A percentile compares a stretch with the other conserved stretches of the same genome.
These are phyloP conservation scores for Tarsius wallacei DNA, from an alignment of 2,797 vertebrate genomes.

Conservation along the genomic window DNA sequence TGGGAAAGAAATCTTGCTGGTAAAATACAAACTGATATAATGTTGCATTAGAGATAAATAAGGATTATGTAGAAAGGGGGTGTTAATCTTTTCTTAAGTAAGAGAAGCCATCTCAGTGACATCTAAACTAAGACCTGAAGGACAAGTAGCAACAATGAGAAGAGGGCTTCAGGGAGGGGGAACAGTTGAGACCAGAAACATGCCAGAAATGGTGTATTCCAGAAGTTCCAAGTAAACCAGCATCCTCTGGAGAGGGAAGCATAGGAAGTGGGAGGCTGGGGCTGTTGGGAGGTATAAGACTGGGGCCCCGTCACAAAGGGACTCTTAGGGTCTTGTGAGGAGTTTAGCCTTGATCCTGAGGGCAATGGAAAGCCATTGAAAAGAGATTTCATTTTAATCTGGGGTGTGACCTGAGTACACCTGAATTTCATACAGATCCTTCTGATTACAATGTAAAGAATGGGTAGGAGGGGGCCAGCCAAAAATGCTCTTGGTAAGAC, in stretches of 20 bases:
- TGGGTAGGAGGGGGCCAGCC: background rate
- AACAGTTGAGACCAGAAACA: background rate
- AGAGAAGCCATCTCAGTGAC: background rate
- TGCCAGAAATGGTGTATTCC: background rate
- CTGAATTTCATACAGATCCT: background rate
- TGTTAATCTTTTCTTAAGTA: background rate
- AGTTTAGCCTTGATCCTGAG: background rate
- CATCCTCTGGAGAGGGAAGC: background rate
- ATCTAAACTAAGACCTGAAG: background rate
- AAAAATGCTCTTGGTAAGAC: background rate
- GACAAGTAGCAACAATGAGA: background rate
- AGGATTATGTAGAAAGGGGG: background rate
- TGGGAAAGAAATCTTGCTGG: background rate
- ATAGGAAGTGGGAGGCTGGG: background rate
- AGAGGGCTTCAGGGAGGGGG: background rate
- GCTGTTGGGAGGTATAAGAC: no score
- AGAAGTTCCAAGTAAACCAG: background rate
- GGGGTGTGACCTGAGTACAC: background rate
- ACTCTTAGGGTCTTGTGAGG: background rate
- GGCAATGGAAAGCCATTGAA: background rate
- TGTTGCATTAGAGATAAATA: background rate
- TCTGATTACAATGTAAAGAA: background rate
- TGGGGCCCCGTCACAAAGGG: background rate
- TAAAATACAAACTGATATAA: background rate
- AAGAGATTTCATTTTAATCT: background rate